Percentiles rank a stretch among this genome's conserved stretches.
These are phyloP conservation scores for Pomacea canaliculata DNA, from an alignment of 2,888 invertebrate species.

Conservation along the genomic window DNA sequence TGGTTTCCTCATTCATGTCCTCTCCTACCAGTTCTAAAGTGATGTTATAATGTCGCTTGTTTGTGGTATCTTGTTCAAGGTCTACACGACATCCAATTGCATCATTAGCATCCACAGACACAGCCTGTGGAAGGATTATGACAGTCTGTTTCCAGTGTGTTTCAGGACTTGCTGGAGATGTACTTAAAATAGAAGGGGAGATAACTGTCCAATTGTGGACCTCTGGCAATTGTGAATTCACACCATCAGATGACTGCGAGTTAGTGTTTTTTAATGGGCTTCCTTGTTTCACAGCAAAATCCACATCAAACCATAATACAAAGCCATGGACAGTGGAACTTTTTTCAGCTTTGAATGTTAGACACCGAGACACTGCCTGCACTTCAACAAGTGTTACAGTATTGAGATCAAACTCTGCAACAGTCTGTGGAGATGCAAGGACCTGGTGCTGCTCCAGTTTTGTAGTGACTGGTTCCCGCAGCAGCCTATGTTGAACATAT, in stretches of 20 bases:
- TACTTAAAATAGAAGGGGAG: conserved; percentile 75
- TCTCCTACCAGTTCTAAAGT: conserved; percentile 43
- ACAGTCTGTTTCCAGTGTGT: conserved; percentile 98
- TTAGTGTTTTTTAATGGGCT: too few relatives aligned
- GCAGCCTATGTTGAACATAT: conserved; percentile 39
- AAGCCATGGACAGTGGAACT: conserved; percentile 61
- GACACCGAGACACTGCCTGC: conserved; percentile 40
- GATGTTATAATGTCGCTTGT: conserved; percentile 59
- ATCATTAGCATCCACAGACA: conserved; percentile 79
- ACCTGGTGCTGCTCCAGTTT: conserved; percentile 47
- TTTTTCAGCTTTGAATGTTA: conserved; percentile 51
- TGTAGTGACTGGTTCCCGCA: conserved; percentile 54
- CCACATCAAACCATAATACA: conserved; percentile 67
- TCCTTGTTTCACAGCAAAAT: conserved; percentile 40
- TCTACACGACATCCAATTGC: conserved; percentile 47
- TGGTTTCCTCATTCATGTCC: conserved; percentile 34
- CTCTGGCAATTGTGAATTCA: background rate
- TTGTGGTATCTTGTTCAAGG: conserved; percentile 47
- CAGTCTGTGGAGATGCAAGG: conserved; percentile 49
- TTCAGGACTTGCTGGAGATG: conserved; percentile 80
- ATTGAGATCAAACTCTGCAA: conserved; percentile 57
- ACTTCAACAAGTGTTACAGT: conserved; percentile 55
- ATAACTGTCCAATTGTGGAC: background rate
- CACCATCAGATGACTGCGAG: too few relatives aligned
- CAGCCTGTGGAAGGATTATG: conserved; percentile 83